These are phyloP conservation scores for Pelecanoides urinatrix DNA, from an alignment of 2,113 vertebrate genomes.

Conservation along the genomic window DNA sequence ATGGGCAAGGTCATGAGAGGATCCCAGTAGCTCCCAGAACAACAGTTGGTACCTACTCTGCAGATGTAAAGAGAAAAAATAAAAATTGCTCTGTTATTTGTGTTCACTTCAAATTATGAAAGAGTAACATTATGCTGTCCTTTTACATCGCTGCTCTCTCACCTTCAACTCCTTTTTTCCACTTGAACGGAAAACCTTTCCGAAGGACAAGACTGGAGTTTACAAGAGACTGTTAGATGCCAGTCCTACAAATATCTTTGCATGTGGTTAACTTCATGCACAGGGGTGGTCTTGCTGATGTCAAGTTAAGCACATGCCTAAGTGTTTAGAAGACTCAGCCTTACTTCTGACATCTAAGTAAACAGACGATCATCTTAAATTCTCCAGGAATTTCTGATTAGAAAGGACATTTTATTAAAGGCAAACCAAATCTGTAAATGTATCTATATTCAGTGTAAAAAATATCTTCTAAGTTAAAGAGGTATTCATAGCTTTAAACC, in stretches of 20 bases:
- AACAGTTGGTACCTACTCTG: neutral
- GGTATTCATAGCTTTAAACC: neutral
- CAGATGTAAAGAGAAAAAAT: neutral
- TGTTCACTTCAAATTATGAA: neutral
- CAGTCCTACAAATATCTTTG: neutral
- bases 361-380: constrained; percentile 21
- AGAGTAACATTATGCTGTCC: neutral
- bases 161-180: neutral
- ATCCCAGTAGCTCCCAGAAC: neutral
- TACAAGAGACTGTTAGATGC: neutral
- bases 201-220: neutral
- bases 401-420: neutral
- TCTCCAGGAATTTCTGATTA: constrained; percentile 21
- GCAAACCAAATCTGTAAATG: neutral
- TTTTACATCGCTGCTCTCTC: neutral
- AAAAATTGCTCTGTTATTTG: neutral
- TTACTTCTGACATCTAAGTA: constrained; percentile 28
- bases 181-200: neutral
- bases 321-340: constrained; percentile 19
- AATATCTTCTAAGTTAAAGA: neutral
- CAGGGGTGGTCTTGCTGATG: constrained; percentile 22
- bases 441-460: neutral
- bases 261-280: neutral
- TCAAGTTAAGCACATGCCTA: constrained; percentile 22
- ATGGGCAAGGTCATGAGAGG: neutral